Conservation (phyloP, 1,140 invertebrate species). For the Pentalonia nigronervosa region DNA sequence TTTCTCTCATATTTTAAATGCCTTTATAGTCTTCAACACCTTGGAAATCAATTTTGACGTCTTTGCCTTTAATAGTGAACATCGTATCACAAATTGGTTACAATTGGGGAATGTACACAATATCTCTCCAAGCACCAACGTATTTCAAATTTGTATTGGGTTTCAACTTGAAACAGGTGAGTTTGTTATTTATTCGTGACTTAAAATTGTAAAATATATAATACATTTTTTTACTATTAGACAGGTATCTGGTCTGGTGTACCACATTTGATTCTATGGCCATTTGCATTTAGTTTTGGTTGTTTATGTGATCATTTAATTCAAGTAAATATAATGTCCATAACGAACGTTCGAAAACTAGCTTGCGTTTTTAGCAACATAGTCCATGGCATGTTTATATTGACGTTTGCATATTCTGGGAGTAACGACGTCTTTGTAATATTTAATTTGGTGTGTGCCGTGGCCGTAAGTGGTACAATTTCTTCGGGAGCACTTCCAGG, state of each 20-base stretch:
- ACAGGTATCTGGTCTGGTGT: slow-evolving; percentile 72
- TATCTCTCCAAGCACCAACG: slow-evolving; percentile 84
- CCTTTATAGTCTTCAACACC: slow-evolving; percentile 69
- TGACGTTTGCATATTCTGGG: slow-evolving; percentile 71
- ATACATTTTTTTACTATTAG: slow-evolving; percentile 63
- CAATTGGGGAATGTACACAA: slow-evolving; percentile 85
- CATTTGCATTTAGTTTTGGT: slow-evolving; percentile 67
- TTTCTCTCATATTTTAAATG: not conserved
- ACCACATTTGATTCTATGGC: slow-evolving; percentile 71
- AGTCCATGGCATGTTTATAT: slow-evolving; percentile 68
- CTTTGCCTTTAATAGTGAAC: slow-evolving; percentile 79
- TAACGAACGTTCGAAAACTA: slow-evolving; percentile 57
- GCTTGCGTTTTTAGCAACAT: slow-evolving; percentile 62
- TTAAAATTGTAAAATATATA: not conserved
- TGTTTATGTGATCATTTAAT: slow-evolving; percentile 54
- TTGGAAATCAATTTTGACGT: slow-evolving; percentile 77
- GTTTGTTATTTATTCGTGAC: slow-evolving; percentile 59
- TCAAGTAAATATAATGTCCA: not conserved
- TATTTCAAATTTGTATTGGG: slow-evolving; percentile 86
- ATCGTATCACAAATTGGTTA: slow-evolving; percentile 79
- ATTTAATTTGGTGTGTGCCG: slow-evolving; percentile 70
- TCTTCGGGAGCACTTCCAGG: slow-evolving; percentile 72
- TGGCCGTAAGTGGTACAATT: slow-evolving; percentile 71
- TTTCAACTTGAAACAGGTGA: slow-evolving; percentile 80
- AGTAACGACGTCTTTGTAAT: slow-evolving; percentile 70